Evolutionary conservation across 2,888 invertebrate species (phyloP).

Genomic region (Notodonta dromedarius): DNA sequence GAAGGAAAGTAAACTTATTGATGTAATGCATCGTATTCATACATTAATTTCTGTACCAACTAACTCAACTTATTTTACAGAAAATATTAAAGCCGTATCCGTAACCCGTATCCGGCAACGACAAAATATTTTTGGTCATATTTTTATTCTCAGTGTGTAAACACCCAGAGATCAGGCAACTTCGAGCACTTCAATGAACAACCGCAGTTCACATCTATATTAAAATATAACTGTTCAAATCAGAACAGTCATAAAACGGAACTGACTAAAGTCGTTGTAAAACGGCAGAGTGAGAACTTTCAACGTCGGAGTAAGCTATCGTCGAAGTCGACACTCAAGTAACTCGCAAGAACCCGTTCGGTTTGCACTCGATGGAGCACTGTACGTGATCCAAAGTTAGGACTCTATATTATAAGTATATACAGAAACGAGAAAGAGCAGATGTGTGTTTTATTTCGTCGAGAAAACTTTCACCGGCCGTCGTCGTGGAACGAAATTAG

Average conservation of each 20-base stretch:
- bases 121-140: too few species aligned
- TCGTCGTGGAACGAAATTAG: too few species aligned
- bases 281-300: constrained; percentile 40
- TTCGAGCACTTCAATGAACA: not conserved
- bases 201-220: constrained; percentile 8
- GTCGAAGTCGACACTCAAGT: constrained; percentile 32
- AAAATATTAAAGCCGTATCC: too few species aligned
- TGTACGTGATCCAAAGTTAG: constrained; percentile 63
- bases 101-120: too few species aligned
- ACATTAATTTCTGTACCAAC: too few species aligned
- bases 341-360: constrained; percentile 50
- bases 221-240: constrained; percentile 13
- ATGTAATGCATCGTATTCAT: too few species aligned
- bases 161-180: not conserved
- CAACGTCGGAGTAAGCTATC: constrained; percentile 15
- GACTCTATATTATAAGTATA: constrained; percentile 45
- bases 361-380: constrained; percentile 55
- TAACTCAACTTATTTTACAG: too few species aligned
- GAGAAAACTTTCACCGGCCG: too few species aligned
- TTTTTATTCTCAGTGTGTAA: not conserved
- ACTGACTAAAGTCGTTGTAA: constrained; percentile 33
- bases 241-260: constrained; percentile 34
- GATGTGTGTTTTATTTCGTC: constrained; percentile 44
- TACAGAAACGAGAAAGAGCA: constrained; percentile 47
- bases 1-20: too few species aligned